Evolutionary conservation across 2,888 invertebrate genomes (phyloP), one percentile per base, ranked within the genome.

Genomic region (Cyrtodaria siliqua): DNA sequence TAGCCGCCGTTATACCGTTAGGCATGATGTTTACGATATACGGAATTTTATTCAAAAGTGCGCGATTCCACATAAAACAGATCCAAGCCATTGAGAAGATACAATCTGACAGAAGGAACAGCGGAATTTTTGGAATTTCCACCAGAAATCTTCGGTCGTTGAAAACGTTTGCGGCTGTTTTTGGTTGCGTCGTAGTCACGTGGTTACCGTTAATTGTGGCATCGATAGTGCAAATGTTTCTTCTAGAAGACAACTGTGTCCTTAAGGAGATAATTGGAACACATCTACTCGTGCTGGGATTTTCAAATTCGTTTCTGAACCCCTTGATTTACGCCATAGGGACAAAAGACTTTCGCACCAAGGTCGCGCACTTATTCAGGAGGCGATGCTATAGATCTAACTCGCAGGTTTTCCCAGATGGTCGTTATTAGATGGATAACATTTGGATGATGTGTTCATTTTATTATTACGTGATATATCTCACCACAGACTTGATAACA

Each of bases 271-370:
- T 87, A 16, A 75, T 86, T 18, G 87, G 88, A 23, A 87, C 88
- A 0, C 82, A 89, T 77, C 62, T 89, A 12, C 64, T 89, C 38
- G 67, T 87, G n/a, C 75, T 90, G 23, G 89, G 89, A 1, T 87
- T 86, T 61, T 85, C 86, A 3, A 90, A 90, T 73, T 90, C 89
- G 8, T 87, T 89, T 57, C 79, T 90, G 8, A 90, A 90, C 66
- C 90, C 89, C 8, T 50, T 89, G 42, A 86, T 90, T 50, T 90
- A 90, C 69, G 88, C 87, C 1, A 27, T 89, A 8, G 81, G 89
- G 26, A 90, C 88, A 26, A 83, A 80, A 61, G 88, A 89, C 53
- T 87, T 89, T 60, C 66, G 83, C 33, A 63, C 71, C 24, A 85
- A 79, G 60, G 81, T 85, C n/a, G 57, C 42, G 9, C 61, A 70